Percentiles rank a stretch among this genome's conserved stretches.
phyloP scores from a whole-genome alignment of 2,888 invertebrate species.

The Macrophya annulata region DNA sequence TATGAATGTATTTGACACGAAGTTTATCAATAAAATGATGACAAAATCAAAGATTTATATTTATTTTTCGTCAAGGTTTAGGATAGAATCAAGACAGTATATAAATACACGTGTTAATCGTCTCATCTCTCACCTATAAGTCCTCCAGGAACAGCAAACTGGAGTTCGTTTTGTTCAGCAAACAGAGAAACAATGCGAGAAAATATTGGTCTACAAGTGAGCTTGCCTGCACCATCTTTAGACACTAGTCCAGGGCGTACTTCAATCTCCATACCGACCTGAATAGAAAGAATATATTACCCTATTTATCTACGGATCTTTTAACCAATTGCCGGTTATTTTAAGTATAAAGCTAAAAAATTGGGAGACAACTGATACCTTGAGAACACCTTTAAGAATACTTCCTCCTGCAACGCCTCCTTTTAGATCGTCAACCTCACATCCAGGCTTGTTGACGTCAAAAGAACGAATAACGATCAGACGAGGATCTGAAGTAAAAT shows the following conservation, averaged over 20 bases:
- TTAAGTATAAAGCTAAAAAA: background rate
- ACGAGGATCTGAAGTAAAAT: slow-evolving; percentile 96
- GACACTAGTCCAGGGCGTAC: slow-evolving; percentile 98
- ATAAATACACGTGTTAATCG: background rate
- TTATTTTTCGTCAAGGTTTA: too few species aligned
- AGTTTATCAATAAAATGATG: background rate
- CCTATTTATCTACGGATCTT: background rate
- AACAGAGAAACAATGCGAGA: slow-evolving; percentile 98
- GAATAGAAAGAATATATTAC: slow-evolving; percentile 59
- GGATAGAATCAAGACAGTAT: too few species aligned
- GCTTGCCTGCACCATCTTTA: slow-evolving; percentile 96
- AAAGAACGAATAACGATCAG: slow-evolving; percentile 98
- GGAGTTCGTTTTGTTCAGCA: slow-evolving; percentile 98
- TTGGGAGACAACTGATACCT: slow-evolving; percentile 77
- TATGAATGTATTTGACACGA: background rate
- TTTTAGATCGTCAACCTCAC: slow-evolving; percentile 98
- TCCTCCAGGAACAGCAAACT: slow-evolving; percentile 99
- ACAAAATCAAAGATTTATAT: background rate
- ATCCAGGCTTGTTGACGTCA: slow-evolving; percentile 99
- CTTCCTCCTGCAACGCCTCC: slow-evolving; percentile 99
- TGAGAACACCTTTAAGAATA: slow-evolving; percentile 96
- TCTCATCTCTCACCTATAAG: slow-evolving; percentile 87
- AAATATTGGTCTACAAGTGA: slow-evolving; percentile 98
- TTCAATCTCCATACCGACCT: slow-evolving; percentile 99
- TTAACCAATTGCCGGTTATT: slow-evolving; percentile 3